Base-by-base conservation (phyloP, 1,140 invertebrate species). In the Pseudomyrmex pallidus region DNA sequence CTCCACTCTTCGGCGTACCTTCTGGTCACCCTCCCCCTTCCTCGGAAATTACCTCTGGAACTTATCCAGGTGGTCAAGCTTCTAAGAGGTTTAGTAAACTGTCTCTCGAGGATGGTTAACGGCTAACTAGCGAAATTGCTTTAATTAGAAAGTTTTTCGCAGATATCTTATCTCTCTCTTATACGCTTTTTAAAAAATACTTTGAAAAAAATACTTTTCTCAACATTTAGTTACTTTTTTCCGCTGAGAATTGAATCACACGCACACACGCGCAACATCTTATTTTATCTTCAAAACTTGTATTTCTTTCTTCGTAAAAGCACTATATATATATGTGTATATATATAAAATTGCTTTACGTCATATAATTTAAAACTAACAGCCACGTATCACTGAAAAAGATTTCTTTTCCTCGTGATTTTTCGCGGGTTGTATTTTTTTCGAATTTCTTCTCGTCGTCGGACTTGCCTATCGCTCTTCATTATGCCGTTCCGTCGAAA, bases 21-120 rank as follows among this genome's bases (percentile, higher is more conserved):
- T 67, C 59, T 77, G 68, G 62, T 70, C 73, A 70, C 57, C 70
- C 66, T 68, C 48, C 78, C 63, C 59, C 66, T 59, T 84, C 68
- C 59, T 87, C 57, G 68, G 59, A 67, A 35, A 70, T 87, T 87
- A 70, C 74, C 74, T 68, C 68, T 70, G 82, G 59, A 87, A 87
- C 85, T 87, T 87, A 83, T 87, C 82, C 70, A 80, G 57, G 82
- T 80, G 86, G 86, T 87, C 86, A 83, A 84, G 74, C 85, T 87
- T 87, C 73, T 82, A 61, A 87, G 74, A 80, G 86, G 62, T 87
- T 87, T 80, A 64, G 74, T 64, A 84, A 87, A 83, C 74, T 78
- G 85, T 84, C 85, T 76, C 54, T 20, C 50, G 57, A 66, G 76
- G n/a, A 70, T 70, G 13, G 66, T 72, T 80, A 80, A 70, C 66